A percentile compares a stretch with the other conserved stretches of the same genome.
Conservation (phyloP, 2,797 vertebrate genomes). For the Ptychadena robeensis region DNA sequence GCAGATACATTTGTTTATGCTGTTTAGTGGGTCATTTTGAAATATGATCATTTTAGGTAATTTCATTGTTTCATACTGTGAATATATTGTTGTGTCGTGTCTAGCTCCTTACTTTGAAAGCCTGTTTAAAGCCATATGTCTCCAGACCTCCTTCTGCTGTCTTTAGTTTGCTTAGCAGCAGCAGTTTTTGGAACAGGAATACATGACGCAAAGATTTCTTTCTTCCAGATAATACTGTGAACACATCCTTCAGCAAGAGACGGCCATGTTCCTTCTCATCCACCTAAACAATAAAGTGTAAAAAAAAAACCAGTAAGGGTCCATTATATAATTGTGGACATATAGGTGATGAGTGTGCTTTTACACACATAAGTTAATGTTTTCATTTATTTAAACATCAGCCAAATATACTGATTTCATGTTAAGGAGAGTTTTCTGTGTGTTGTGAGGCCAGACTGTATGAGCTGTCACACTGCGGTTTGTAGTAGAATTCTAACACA, state of each 20-base stretch:
- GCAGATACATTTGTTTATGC: no score
- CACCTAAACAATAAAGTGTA: constrained; percentile 70
- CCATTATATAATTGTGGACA: background rate
- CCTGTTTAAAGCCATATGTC: constrained; percentile 84
- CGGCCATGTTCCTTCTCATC: constrained; percentile 83
- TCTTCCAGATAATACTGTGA: constrained; percentile 83
- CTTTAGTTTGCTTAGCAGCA: constrained; percentile 88
- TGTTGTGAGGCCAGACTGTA: no score
- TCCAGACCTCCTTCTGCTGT: constrained; percentile 74
- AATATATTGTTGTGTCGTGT: background rate
- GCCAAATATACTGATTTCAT: no score
- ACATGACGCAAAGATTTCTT: constrained; percentile 81
- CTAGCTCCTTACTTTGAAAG: constrained; percentile 80
- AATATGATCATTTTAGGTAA: no score
- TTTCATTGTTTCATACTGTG: background rate
- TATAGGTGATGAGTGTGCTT: no score
- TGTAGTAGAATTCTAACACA: no score
- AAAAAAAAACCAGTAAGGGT: background rate
- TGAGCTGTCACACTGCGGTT: no score
- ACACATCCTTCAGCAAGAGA: constrained; percentile 84
- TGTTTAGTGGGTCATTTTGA: no score
- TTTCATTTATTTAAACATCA: no score
- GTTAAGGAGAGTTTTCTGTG: no score
- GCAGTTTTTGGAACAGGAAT: constrained; percentile 86
- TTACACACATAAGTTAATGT: no score